phyloP scores from a whole-genome alignment of 37 sponge, comb jelly and placozoan species.

The Lycopodina hypogea region DNA sequence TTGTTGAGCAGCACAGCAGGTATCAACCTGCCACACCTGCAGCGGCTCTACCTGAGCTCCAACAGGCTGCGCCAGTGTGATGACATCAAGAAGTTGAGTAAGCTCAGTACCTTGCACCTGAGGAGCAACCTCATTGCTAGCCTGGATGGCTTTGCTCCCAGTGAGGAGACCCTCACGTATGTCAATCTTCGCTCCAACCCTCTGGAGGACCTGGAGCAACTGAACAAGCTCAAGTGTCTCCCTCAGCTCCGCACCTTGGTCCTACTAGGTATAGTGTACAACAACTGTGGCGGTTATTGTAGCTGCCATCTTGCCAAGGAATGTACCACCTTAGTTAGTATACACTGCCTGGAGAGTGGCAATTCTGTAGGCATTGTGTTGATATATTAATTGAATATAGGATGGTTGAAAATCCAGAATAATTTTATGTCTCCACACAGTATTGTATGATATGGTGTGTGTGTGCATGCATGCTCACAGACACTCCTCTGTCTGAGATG shows the following conservation, averaged over 20 bases:
- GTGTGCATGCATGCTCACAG: too few species aligned
- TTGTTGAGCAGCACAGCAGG: conserved; percentile 53
- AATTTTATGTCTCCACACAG: too few species aligned
- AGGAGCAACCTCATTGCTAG: conserved; percentile 73
- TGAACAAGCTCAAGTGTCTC: conserved; percentile 70
- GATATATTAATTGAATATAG: too few species aligned
- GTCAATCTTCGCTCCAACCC: conserved; percentile 81
- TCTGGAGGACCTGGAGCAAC: conserved; percentile 57
- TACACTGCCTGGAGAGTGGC: too few species aligned
- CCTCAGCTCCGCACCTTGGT: conserved; percentile 76
- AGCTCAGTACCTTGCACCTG: conserved; percentile 82
- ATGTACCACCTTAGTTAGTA: neutral
- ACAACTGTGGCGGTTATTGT: neutral
- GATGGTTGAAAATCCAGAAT: too few species aligned
- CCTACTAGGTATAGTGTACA: conserved; percentile 43
- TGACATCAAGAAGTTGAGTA: conserved; percentile 58
- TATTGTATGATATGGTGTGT: too few species aligned
- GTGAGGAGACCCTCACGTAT: conserved; percentile 77
- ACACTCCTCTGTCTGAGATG: conserved; percentile 71
- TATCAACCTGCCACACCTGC: conserved; percentile 66
- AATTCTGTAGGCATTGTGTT: too few species aligned
- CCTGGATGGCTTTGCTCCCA: conserved; percentile 80
- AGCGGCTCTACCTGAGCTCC: conserved; percentile 82
- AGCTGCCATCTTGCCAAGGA: neutral
- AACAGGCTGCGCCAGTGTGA: conserved; percentile 73